Evolutionary conservation across 92 coral and sea anemone species (phyloP).

Genomic region (Umimayanthus chanpuru): DNA sequence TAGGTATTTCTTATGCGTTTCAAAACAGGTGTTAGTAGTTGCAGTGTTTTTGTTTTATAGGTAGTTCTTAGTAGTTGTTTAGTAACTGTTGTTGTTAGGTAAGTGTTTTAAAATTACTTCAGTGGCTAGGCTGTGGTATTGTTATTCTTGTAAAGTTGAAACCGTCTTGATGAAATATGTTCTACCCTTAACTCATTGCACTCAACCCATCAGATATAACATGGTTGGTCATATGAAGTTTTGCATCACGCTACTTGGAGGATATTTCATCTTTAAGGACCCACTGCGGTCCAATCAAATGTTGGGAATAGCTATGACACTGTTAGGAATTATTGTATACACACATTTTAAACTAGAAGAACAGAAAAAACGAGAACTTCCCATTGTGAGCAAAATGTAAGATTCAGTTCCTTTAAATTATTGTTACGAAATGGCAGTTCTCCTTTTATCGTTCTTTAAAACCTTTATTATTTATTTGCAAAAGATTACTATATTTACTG

Average conservation of each 20-base stretch:
- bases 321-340: conserved; percentile 87
- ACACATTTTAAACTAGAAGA: conserved; percentile 97
- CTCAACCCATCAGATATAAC: conserved; percentile 66
- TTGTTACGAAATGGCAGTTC: not conserved
- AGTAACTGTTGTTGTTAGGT: too few relatives aligned
- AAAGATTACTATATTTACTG: too few relatives aligned
- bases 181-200: conserved; percentile 54
- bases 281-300: conserved; percentile 85
- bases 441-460: not conserved
- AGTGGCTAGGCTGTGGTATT: too few relatives aligned
- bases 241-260: conserved; percentile 93
- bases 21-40: too few relatives aligned
- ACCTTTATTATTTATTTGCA: not conserved
- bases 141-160: not conserved
- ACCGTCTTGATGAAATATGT: not conserved
- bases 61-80: too few relatives aligned
- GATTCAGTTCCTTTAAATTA: too few relatives aligned
- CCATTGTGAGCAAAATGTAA: conserved; percentile 50
- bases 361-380: conserved; percentile 63
- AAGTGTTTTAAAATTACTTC: too few relatives aligned
- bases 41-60: too few relatives aligned
- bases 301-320: conserved; percentile 80
- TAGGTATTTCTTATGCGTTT: too few relatives aligned
- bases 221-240: conserved; percentile 99
- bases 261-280: conserved; percentile 88